Conservation (phyloP, 2,113 vertebrate genomes). For the Oenanthe oenanthe region DNA sequence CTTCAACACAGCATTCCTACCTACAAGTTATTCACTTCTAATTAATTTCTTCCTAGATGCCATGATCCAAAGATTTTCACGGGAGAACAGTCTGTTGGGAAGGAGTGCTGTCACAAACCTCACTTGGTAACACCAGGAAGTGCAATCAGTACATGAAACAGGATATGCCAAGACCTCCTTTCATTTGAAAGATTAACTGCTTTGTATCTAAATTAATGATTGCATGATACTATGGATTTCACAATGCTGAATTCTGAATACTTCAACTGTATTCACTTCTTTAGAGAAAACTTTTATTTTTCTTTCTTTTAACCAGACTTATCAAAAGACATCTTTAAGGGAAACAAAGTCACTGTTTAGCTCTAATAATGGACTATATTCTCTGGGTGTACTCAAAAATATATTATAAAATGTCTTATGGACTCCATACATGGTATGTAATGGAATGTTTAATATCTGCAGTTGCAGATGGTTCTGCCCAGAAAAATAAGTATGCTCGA, state of each 20-base stretch:
- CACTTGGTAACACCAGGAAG: neutral
- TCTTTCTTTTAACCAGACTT: neutral
- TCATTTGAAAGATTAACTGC: neutral
- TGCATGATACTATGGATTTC: neutral
- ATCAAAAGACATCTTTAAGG: neutral
- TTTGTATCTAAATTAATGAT: neutral
- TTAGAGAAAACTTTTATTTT: neutral
- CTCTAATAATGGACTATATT: neutral
- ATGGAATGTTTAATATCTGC: neutral
- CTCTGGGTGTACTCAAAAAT: neutral
- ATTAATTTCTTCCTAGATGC: neutral
- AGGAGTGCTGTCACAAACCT: neutral
- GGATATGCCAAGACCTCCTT: neutral
- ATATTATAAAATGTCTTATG: neutral
- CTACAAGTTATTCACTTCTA: neutral
- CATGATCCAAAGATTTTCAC: neutral
- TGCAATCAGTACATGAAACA: accelerated
- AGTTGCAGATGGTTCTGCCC: neutral
- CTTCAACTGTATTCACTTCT: neutral
- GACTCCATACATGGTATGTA: neutral
- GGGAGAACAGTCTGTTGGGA: neutral
- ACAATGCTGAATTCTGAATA: neutral
- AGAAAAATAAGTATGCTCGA: neutral
- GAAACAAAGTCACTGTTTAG: neutral
- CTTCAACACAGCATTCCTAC: neutral